These are phyloP conservation scores for Sphenopsis melanotis DNA, from an alignment of 2,797 vertebrate species.

Conservation along the genomic window DNA sequence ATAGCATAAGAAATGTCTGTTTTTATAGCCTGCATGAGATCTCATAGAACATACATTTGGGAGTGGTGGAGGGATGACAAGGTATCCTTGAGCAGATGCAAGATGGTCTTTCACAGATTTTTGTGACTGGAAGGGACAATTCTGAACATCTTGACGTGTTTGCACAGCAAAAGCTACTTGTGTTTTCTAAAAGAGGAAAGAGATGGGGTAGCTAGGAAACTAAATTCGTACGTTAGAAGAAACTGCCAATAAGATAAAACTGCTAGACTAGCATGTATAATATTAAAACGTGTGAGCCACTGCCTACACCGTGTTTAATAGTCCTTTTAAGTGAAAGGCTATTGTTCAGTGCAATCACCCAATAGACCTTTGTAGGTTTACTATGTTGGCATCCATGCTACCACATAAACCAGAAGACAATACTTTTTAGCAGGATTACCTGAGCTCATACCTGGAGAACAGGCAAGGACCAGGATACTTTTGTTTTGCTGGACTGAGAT, in stretches of 20 bases:
- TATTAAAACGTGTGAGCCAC: not conserved
- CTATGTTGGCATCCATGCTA: not conserved
- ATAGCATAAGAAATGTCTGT: not conserved
- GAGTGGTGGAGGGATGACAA: not conserved
- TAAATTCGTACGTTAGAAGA: not conserved
- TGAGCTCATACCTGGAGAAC: not conserved
- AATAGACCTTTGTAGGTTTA: not conserved
- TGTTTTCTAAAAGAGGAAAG: not conserved
- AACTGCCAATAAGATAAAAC: not conserved
- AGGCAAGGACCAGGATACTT: not conserved
- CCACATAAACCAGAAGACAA: not conserved
- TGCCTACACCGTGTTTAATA: not conserved
- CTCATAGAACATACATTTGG: not conserved
- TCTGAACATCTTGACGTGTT: not conserved
- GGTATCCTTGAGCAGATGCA: not conserved
- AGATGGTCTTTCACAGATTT: not conserved
- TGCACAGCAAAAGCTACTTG: not conserved
- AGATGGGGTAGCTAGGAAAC: not conserved
- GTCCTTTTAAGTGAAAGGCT: not conserved
- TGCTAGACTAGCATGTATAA: not conserved
- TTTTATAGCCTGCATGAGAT: not conserved
- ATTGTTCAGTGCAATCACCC: not conserved
- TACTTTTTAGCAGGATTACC: not conserved
- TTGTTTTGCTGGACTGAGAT: not conserved
- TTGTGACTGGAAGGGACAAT: not conserved